Base-by-base conservation (phyloP, 2,797 vertebrate genomes). In the Pseudochirops cupreus region DNA sequence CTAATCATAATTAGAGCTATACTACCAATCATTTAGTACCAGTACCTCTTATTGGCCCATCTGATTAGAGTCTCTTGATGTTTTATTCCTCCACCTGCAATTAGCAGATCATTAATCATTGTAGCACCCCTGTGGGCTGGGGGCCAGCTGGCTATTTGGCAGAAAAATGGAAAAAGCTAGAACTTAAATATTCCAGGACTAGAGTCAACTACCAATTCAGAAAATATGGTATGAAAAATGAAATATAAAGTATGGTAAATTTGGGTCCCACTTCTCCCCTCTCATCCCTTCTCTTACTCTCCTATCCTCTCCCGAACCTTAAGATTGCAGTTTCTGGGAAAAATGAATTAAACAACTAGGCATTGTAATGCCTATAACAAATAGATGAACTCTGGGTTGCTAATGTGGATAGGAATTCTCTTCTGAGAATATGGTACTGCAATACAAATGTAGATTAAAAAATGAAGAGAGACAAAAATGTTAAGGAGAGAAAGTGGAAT, bases 101-200 rank as follows among this genome's bases (percentile, higher is more conserved):
- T 87, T 87, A 87, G 39, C 39, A 50, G 39, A 9, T 50, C 74
- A 87, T 87, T 50, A 87, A 87, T 50, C 39, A 50, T 87, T 87
- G 24, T 50, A 87, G 74, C 74, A 87, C 74, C 39, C 74, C 74
- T 87, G 39, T 50, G 24, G 74, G 74, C 74, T 87, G 74, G 39
- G 9, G 24, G 74, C 74, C 74, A 87, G 74, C 74, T 0, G 21
- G 5, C 3, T n/a, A 1, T 50, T 57, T 59, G 55, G 92, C 52
- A 57, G 74, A 92, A 87, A 31, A 56, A 91, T 1, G 6, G 56
- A 82, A 95, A 96, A 54, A 93, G 92, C 6, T 55, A 39, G 55
- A 62, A 59, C 21, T 2, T 14, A 14, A 57, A 57, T 31, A 39
- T 7, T 0, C 9, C 0, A 0, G 6, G 56, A 3, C 4, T 82